These are phyloP conservation scores for Anguilla anguilla DNA, from an alignment of 2,797 vertebrate genomes.

Conservation along the genomic window DNA sequence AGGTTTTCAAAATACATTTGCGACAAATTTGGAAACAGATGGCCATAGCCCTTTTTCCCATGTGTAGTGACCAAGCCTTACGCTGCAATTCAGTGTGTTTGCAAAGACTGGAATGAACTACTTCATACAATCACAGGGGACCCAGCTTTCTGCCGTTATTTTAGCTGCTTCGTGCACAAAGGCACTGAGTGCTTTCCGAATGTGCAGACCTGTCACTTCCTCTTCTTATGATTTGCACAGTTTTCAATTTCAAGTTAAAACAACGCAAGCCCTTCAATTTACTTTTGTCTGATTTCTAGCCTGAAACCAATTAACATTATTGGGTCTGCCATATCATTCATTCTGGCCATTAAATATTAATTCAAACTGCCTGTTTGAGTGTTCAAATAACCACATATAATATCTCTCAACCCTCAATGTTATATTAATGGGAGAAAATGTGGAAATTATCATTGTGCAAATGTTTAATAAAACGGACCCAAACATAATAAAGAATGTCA, in stretches of 20 bases:
- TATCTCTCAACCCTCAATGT: constrained; percentile 25
- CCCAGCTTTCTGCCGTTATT: background rate
- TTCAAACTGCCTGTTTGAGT: constrained; percentile 27
- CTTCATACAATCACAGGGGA: background rate
- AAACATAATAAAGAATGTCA: constrained; percentile 30
- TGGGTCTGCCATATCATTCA: constrained; percentile 31
- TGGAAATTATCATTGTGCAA: constrained; percentile 25
- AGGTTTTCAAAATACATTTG: background rate
- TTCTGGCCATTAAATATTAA: constrained; percentile 37
- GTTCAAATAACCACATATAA: constrained; percentile 25
- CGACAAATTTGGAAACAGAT: background rate
- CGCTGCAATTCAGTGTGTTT: background rate
- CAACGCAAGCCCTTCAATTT: constrained; percentile 17
- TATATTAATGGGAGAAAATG: constrained; percentile 28
- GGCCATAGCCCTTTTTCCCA: background rate
- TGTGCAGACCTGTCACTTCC: constrained; percentile 25
- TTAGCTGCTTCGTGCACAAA: background rate
- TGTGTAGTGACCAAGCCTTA: background rate
- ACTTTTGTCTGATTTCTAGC: constrained; percentile 18
- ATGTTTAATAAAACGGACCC: constrained; percentile 31
- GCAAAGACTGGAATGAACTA: background rate
- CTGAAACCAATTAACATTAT: constrained; percentile 29
- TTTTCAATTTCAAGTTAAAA: constrained; percentile 30
- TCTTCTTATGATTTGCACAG: constrained; percentile 17
- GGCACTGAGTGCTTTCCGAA: background rate